Evolutionary conservation across 2,888 invertebrate genomes (phyloP), one percentile per base, ranked within the genome.

Genomic region (Melanotus villosus): DNA sequence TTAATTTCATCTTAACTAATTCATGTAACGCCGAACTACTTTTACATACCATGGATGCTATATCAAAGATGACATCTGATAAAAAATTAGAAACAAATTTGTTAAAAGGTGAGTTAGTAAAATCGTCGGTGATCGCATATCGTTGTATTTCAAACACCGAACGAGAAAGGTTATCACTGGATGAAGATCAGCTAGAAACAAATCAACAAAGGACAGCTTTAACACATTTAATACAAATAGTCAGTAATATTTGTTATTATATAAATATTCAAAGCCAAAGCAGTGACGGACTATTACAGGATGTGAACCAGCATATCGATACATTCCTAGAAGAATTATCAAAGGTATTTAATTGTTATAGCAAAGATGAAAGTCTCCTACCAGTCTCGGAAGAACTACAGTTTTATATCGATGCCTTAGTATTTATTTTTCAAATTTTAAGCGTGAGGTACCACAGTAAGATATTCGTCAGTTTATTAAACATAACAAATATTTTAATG

Each of bases 1-100:
- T 94, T 43, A 88, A 88, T 72, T 94, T 92, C 79, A 92, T 95
- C 72, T 83, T 96, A 65, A 88, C 87, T 63, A 94, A 92, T 82
- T 94, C 94, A 0, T 89, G 90, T 9, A 92, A 92, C 80, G 86
- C 85, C 73, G 87, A 89, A 14, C 83, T 92, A 1, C 77, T 92
- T 7, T 77, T 86, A 1, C 87, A 87, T 62, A 86, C 89, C 0
- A 82, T 92, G 47, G 90, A 91, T 78, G 88, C 89, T 38, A 81
- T 90, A 3, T 73, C 77, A 2, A 80, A 80, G 71, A 71, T 83
- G 65, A 80, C 81, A 7, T 57, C 56, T 10, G 77, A 79, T 34
- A 65, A 59, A 34, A 74, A 78, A 71, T 34, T 81, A 41, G 63
- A 73, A 62, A 58, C 73, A 45, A 50, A 68, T 26, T 64, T 76